Evolutionary conservation across 2,797 vertebrate species (phyloP), one percentile per base, ranked within the genome.

Genomic region (Alfaro cultratus): DNA sequence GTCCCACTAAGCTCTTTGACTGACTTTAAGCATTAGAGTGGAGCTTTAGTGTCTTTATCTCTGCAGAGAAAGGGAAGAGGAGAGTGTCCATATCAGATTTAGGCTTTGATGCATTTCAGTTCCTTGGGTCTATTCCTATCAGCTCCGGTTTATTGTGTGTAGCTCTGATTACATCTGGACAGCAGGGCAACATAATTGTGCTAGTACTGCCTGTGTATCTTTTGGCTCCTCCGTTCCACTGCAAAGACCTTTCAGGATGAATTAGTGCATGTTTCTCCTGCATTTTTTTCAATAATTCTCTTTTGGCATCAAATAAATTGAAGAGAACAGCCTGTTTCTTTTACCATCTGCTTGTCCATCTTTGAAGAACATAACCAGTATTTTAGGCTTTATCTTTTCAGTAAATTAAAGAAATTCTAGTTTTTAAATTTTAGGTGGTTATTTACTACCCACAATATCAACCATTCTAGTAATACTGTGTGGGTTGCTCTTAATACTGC

Each of bases 131-230:
- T 0, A n/a, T 23, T 88, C 83, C 89, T 93, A 92, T 93, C 92
- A 86, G 79, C 75, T 86, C 70, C 76, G 85, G 92, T 93, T 94
- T 93, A 92, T 93, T 87, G 83, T 84, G 83, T 80, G 87, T 74
- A 64, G 73, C 78, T 76, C 64, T 16, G 94, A 94, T 94, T 88
- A 81, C 88, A 93, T 93, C 92, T 91, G 89, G 86, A 93, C 88
- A 92, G 84, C 80, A 91, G 86, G 86, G 73, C 71, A 83, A 86
- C 88, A 87, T 92, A 92, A 94, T 92, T 93, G 91, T 93, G 89
- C 81, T 71, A 79, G 57, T 84, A 78, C 75, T 64, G 83, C 82
- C 80, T 75, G 81, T 89, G 83, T 92, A 88, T 90, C 83, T 85
- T 87, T 83, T 70, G 83, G 82, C 87, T 88, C 68, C 74, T 46